Evolutionary conservation across 1,140 invertebrate genomes (phyloP).

Genomic region (Trichonephila inaurata): DNA sequence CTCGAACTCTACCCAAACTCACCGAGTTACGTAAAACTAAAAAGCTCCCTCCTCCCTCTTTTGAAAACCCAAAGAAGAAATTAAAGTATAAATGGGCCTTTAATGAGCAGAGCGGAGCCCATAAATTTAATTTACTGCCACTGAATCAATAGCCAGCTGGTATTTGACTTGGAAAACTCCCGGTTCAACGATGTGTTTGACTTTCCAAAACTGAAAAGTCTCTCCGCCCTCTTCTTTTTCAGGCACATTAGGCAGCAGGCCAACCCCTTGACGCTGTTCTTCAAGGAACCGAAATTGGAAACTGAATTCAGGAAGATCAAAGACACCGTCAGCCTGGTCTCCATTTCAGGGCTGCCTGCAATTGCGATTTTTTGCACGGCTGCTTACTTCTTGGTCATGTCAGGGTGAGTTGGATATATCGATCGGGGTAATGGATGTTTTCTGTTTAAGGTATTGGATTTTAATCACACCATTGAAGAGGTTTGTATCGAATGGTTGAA

Average conservation of each 20-base stretch:
- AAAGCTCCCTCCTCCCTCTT: too few species aligned
- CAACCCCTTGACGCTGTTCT: slow-evolving; percentile 79
- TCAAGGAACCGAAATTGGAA: slow-evolving; percentile 78
- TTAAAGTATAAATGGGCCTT: not conserved
- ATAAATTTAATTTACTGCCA: slow-evolving; percentile 10
- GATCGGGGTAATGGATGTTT: too few species aligned
- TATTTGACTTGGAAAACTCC: slow-evolving; percentile 31
- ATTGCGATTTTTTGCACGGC: slow-evolving; percentile 78
- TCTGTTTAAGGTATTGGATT: not conserved
- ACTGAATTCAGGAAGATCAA: slow-evolving; percentile 78
- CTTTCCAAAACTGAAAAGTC: not conserved
- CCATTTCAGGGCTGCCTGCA: slow-evolving; percentile 78
- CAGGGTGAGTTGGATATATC: slow-evolving; percentile 76
- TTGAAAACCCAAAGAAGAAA: not conserved
- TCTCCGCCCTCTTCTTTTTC: not conserved
- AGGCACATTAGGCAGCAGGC: slow-evolving; percentile 76
- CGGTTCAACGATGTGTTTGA: not conserved
- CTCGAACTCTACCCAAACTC: too few species aligned
- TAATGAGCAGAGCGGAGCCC: not conserved
- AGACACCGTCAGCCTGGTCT: slow-evolving; percentile 78
- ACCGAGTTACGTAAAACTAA: too few species aligned
- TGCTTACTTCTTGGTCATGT: slow-evolving; percentile 78
- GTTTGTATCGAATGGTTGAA: too few species aligned
- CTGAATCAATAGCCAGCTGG: not conserved
- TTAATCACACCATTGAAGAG: not conserved